Percentiles rank a stretch among this genome's conserved stretches.
Conservation (phyloP, 2,113 vertebrate species). For the Psittacara wagleri region DNA sequence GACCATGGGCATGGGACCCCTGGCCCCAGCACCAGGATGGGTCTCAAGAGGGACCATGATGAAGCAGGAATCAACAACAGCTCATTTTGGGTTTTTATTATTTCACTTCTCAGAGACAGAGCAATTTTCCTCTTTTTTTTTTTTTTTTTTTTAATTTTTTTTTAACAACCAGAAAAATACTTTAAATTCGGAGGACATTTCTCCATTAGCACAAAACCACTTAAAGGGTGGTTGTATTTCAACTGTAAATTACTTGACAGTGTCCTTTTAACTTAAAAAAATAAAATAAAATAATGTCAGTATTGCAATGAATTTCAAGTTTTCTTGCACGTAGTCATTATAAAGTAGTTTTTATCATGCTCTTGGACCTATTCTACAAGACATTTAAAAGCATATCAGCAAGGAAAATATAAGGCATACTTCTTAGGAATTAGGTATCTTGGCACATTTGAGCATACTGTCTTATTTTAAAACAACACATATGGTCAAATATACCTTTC, state of each 20-base stretch:
- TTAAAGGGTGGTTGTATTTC: constrained; percentile 13
- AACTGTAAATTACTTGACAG: constrained; percentile 77
- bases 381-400: constrained; percentile 77
- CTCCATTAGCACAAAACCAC: constrained; percentile 49
- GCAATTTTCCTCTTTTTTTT: neutral
- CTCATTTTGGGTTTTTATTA: neutral
- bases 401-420: constrained; percentile 82
- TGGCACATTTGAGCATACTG: constrained; percentile 85
- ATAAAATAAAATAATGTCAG: constrained; percentile 66
- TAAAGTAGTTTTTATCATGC: constrained; percentile 77
- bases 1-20: neutral
- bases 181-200: constrained; percentile 65
- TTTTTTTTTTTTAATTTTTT: neutral
- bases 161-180: neutral
- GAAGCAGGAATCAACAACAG: constrained; percentile 67
- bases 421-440: constrained; percentile 76
- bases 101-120: constrained; percentile 42
- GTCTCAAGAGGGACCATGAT: constrained; percentile 42
- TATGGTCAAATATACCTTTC: constrained; percentile 81
- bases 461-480: constrained; percentile 75
- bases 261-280: constrained; percentile 77
- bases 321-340: constrained; percentile 78
- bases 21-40: neutral
- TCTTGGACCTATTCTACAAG: constrained; percentile 77
- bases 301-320: constrained; percentile 84